These are phyloP conservation scores for Myotis davidii DNA, from an alignment of 2,113 vertebrate species.

Conservation along the genomic window DNA sequence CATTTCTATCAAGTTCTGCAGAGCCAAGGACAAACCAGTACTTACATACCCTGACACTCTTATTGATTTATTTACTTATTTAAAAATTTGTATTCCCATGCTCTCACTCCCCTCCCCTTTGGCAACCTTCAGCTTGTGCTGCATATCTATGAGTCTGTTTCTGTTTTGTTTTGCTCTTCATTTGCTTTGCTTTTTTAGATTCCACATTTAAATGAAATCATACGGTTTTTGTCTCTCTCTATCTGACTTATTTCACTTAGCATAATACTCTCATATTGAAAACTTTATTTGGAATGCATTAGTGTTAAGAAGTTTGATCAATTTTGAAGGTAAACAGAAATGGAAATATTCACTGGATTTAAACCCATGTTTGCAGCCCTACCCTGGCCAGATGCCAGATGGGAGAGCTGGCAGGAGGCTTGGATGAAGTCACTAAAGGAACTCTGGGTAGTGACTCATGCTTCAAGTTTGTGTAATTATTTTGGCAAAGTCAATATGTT, in stretches of 20 bases:
- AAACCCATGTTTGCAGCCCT: neutral
- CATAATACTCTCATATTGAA: neutral
- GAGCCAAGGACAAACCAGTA: neutral
- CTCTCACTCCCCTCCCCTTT: neutral
- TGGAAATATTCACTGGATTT: neutral
- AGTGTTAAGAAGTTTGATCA: neutral
- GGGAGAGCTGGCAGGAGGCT: constrained; percentile 7
- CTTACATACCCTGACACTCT: neutral
- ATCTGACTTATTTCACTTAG: neutral
- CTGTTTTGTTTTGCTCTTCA: neutral
- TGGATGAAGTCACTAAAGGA: constrained; percentile 33
- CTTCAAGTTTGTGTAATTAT: constrained; percentile 80
- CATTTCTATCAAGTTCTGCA: neutral
- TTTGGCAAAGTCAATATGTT: constrained; percentile 45
- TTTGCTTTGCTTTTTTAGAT: neutral
- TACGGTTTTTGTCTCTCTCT: neutral
- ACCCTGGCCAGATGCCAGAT: neutral
- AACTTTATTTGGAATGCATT: neutral
- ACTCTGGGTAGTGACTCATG: constrained; percentile 39
- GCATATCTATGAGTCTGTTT: neutral
- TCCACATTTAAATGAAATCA: neutral
- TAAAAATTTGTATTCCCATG: neutral
- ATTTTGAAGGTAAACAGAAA: neutral
- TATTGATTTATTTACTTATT: neutral
- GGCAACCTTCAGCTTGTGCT: neutral